Evolutionary conservation across 2,888 invertebrate species (phyloP).

Genomic region (Serripes groenlandicus): DNA sequence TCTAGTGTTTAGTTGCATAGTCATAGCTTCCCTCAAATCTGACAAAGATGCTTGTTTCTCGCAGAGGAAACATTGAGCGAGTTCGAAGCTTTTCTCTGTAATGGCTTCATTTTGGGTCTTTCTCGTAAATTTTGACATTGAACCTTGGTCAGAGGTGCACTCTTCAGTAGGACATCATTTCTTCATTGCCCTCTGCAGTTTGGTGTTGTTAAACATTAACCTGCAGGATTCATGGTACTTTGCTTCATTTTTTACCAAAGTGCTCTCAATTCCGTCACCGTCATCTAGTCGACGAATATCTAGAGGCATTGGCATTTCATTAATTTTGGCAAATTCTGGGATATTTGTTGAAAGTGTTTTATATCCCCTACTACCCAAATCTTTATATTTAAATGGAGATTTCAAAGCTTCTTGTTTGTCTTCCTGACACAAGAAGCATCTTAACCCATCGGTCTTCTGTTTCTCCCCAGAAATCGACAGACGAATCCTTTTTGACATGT

Average conservation of each 20-base stretch:
- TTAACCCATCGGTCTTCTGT: constrained; percentile 19
- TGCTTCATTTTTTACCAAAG: constrained; percentile 56
- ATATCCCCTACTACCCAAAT: constrained; percentile 27
- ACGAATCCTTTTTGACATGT: too few relatives aligned
- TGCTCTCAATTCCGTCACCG: constrained; percentile 60
- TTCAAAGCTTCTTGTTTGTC: constrained; percentile 22
- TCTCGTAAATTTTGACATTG: too few relatives aligned
- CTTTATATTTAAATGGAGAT: constrained; percentile 12
- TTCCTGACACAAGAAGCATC: constrained; percentile 22
- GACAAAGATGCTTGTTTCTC: constrained; percentile 41
- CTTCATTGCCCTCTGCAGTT: constrained; percentile 45
- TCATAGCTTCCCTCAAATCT: constrained; percentile 57
- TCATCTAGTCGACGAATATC: constrained; percentile 58
- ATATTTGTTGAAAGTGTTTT: constrained; percentile 40
- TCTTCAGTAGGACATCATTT: constrained; percentile 22
- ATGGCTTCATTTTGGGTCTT: background rate
- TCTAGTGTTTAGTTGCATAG: constrained; percentile 59
- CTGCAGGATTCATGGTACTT: constrained; percentile 61
- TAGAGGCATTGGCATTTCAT: constrained; percentile 47
- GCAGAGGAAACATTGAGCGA: constrained; percentile 47
- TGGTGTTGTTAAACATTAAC: constrained; percentile 56
- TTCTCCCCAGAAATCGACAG: too few relatives aligned
- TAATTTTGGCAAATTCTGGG: constrained; percentile 42
- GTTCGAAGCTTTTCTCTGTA: constrained; percentile 12
- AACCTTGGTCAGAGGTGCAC: background rate